Percentiles rank a stretch among this genome's conserved stretches.
These are phyloP conservation scores for Agrilus mali DNA, from an alignment of 2,888 invertebrate species.

Conservation along the genomic window DNA sequence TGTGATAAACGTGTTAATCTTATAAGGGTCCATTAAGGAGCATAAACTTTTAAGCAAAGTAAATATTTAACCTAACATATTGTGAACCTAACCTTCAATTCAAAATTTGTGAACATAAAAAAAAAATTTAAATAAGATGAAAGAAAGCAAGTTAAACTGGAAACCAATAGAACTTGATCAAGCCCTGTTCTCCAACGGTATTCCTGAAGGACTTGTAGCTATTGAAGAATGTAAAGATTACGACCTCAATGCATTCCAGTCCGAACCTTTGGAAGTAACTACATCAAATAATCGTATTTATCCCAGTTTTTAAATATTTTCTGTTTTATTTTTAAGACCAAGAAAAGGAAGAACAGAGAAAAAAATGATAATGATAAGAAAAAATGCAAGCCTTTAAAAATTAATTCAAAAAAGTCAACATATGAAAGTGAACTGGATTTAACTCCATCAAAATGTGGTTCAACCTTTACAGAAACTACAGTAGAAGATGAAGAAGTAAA, in stretches of 20 bases:
- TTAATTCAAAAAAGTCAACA: background rate
- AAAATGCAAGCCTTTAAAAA: background rate
- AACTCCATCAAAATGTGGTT: slow-evolving; percentile 12
- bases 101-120: too few species aligned
- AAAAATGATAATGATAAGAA: background rate
- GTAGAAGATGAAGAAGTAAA: slow-evolving; percentile 11
- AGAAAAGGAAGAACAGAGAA: background rate
- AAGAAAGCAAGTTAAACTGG: slow-evolving; percentile 35
- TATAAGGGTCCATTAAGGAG: too few species aligned
- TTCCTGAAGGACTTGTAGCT: slow-evolving; percentile 58
- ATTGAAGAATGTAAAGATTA: slow-evolving; percentile 68
- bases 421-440: background rate
- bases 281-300: too few species aligned
- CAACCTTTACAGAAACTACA: background rate
- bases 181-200: slow-evolving; percentile 32
- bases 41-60: too few species aligned
- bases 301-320: too few species aligned
- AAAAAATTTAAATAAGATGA: too few species aligned
- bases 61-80: too few species aligned
- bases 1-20: too few species aligned
- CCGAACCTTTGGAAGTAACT: slow-evolving; percentile 22
- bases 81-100: too few species aligned
- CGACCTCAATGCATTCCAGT: slow-evolving; percentile 38
- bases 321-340: background rate
- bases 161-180: slow-evolving; percentile 52